A percentile compares a stretch with the other conserved stretches of the same genome.
These are phyloP conservation scores for Catharus ustulatus DNA, from an alignment of 2,797 vertebrate species.

Conservation along the genomic window DNA sequence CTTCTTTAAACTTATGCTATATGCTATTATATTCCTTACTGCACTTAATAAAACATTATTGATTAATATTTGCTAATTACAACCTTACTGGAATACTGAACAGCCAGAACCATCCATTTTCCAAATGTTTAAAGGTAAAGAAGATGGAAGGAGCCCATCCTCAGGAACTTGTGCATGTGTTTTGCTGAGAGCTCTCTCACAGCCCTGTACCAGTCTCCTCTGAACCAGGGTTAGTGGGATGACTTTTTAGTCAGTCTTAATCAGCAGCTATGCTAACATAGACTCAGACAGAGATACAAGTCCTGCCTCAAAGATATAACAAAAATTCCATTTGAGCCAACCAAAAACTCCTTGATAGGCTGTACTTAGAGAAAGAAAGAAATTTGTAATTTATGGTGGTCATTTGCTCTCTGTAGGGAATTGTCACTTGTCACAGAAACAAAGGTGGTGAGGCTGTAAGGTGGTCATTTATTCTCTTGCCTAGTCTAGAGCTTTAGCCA, in stretches of 20 bases:
- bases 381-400: not conserved
- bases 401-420: not conserved
- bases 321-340: not conserved
- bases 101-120: not conserved
- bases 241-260: not conserved
- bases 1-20: not conserved
- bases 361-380: not conserved
- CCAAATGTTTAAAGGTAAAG: not conserved
- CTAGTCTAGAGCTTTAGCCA: not conserved
- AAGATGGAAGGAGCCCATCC: not conserved
- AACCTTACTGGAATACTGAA: not conserved
- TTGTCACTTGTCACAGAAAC: not conserved
- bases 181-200: not conserved
- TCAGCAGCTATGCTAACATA: not conserved
- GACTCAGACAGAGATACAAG: too few species aligned
- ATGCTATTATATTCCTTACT: not conserved
- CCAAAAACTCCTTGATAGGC: not conserved
- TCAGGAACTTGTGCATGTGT: not conserved
- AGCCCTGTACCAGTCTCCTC: not conserved
- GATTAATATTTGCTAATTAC: not conserved
- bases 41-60: not conserved
- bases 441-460: not conserved
- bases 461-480: not conserved
- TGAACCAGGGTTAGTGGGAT: not conserved
- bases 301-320: not conserved